Conservation (phyloP, 2,797 vertebrate genomes). For the Protonibea diacanthus region DNA sequence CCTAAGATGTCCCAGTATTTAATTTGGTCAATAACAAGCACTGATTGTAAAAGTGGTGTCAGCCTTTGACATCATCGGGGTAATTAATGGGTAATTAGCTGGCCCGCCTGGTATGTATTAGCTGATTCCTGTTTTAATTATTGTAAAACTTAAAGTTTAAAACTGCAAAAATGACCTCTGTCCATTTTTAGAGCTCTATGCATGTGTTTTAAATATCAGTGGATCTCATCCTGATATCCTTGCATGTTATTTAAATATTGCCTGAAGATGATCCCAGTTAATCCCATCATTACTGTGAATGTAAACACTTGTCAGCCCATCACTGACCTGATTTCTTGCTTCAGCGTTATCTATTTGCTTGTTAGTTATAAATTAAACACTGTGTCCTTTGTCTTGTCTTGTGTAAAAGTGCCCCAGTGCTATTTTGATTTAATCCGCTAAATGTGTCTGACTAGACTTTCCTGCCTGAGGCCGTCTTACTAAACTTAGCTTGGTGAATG, state of each 20-base stretch:
- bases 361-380: conserved; percentile 6
- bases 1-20: conserved; percentile 3
- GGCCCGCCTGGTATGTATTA: conserved; percentile 1
- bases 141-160: not conserved
- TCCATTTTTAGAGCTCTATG: not conserved
- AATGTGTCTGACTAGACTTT: conserved; percentile 55
- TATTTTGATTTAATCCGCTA: conserved; percentile 48
- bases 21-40: conserved; percentile 21
- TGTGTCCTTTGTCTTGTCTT: conserved; percentile 6
- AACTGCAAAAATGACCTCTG: not conserved
- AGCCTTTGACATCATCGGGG: conserved; percentile 12
- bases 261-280: conserved; percentile 3
- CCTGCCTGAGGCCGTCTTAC: conserved; percentile 56
- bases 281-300: conserved; percentile 9
- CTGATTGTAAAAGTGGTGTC: not conserved
- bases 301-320: not conserved
- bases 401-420: conserved; percentile 16
- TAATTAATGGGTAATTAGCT: conserved; percentile 13
- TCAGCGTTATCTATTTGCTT: not conserved
- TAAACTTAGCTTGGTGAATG: conserved; percentile 60
- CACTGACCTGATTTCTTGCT: not conserved
- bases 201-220: conserved; percentile 1
- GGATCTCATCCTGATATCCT: not conserved
- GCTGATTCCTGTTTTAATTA: conserved; percentile 14
- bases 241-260: conserved; percentile 11